Percentiles rank a stretch among this genome's conserved stretches.
Conservation (phyloP, 2,888 invertebrate genomes). For the Peribatodes rhomboidaria region DNA sequence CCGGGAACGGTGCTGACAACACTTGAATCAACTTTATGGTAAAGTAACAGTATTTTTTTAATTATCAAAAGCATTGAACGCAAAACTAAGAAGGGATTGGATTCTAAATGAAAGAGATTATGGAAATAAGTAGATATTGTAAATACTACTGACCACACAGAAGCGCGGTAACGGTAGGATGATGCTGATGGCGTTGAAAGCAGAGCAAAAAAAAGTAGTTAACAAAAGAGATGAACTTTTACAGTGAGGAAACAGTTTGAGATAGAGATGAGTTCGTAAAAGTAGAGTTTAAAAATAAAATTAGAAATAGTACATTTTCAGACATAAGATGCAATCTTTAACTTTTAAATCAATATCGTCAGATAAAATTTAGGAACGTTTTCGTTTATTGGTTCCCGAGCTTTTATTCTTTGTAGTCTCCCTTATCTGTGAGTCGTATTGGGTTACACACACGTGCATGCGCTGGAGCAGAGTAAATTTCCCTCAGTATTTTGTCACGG, state of each 20-base stretch:
- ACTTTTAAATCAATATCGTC: too few species aligned
- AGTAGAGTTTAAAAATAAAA: too few species aligned
- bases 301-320: not conserved
- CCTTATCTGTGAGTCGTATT: slow-evolving; percentile 41
- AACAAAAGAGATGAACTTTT: not conserved
- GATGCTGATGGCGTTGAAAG: too few species aligned
- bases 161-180: too few species aligned
- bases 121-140: too few species aligned
- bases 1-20: slow-evolving; percentile 38
- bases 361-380: slow-evolving; percentile 11
- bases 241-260: not conserved
- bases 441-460: slow-evolving; percentile 49
- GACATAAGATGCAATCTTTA: too few species aligned
- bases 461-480: slow-evolving; percentile 46
- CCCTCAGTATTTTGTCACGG: slow-evolving; percentile 48
- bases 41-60: slow-evolving; percentile 1
- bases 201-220: not conserved
- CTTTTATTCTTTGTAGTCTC: slow-evolving; percentile 36
- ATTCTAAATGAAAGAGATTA: too few species aligned
- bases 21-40: slow-evolving; percentile 29
- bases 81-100: too few species aligned
- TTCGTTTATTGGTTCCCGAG: slow-evolving; percentile 39
- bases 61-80: not conserved
- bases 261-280: not conserved
- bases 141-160: too few species aligned